Percentiles rank a stretch among this genome's conserved stretches.
phyloP scores from a whole-genome alignment of 92 coral and sea anemone species.

The Epizoanthus rinbou region DNA sequence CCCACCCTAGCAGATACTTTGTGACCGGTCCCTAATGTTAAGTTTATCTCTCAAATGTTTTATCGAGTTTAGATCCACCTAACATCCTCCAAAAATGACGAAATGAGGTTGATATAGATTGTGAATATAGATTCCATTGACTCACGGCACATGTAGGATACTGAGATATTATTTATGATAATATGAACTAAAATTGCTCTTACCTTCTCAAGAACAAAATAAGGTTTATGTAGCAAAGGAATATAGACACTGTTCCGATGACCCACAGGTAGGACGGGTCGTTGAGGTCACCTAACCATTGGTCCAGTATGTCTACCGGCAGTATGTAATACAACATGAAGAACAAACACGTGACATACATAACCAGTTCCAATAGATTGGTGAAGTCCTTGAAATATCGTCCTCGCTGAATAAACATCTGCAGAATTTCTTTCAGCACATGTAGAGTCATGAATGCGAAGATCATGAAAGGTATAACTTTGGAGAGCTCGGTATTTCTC shows the following conservation, averaged over 20 bases:
- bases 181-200: neutral
- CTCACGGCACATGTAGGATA: too few relatives aligned
- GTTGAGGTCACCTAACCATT: slow-evolving; percentile 42
- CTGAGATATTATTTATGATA: too few relatives aligned
- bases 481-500: neutral
- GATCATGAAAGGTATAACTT: slow-evolving; percentile 22
- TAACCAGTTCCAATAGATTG: slow-evolving; percentile 66
- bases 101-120: too few relatives aligned
- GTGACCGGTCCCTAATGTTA: too few relatives aligned
- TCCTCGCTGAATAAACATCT: slow-evolving; percentile 67
- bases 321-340: slow-evolving; percentile 75
- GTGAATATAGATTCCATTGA: too few relatives aligned
- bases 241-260: slow-evolving; percentile 68
- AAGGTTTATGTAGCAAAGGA: slow-evolving; percentile 80
- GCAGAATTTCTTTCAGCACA: slow-evolving; percentile 71
- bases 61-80: too few relatives aligned
- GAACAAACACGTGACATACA: slow-evolving; percentile 51
- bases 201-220: slow-evolving; percentile 77
- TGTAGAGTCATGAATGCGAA: slow-evolving; percentile 56
- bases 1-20: too few relatives aligned
- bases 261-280: slow-evolving; percentile 73
- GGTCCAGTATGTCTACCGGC: slow-evolving; percentile 24
- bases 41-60: too few relatives aligned
- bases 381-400: slow-evolving; percentile 61
- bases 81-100: too few relatives aligned